Conservation (phyloP, 2,113 vertebrate genomes). For the Crotalus viridis region DNA sequence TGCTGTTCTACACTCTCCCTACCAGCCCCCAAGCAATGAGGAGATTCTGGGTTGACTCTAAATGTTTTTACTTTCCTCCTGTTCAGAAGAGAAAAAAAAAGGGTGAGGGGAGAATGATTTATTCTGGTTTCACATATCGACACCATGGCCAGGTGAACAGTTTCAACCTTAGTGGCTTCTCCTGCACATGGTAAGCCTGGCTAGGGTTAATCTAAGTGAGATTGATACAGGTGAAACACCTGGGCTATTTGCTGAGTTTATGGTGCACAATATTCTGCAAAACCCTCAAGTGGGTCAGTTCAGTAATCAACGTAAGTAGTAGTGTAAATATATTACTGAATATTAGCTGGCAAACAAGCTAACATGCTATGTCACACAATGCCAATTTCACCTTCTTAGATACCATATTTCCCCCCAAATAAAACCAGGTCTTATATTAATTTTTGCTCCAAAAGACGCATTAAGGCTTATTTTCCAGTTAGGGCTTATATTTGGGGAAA, state of each 20-base stretch:
- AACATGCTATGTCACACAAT: no score
- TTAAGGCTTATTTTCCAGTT: no score
- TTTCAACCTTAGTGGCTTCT: neutral
- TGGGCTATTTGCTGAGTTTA: neutral
- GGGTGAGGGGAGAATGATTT: no score
- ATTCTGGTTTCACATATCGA: neutral
- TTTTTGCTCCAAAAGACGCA: no score
- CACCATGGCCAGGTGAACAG: neutral
- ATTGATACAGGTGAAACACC: neutral
- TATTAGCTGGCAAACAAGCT: neutral
- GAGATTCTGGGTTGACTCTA: neutral
- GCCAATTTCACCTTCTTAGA: neutral
- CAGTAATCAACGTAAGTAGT: neutral
- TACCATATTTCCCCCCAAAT: no score
- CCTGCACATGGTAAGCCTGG: neutral
- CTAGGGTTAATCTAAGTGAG: neutral
- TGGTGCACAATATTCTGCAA: neutral
- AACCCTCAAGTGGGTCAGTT: neutral
- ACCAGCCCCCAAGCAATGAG: neutral
- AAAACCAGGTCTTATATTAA: no score
- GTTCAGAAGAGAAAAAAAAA: neutral
- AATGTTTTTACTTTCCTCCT: neutral
- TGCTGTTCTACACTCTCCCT: no score
- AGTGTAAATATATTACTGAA: neutral
- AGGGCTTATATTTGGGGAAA: no score